Conservation (phyloP, 2,888 invertebrate species). For the Drosophila phalerata region DNA sequence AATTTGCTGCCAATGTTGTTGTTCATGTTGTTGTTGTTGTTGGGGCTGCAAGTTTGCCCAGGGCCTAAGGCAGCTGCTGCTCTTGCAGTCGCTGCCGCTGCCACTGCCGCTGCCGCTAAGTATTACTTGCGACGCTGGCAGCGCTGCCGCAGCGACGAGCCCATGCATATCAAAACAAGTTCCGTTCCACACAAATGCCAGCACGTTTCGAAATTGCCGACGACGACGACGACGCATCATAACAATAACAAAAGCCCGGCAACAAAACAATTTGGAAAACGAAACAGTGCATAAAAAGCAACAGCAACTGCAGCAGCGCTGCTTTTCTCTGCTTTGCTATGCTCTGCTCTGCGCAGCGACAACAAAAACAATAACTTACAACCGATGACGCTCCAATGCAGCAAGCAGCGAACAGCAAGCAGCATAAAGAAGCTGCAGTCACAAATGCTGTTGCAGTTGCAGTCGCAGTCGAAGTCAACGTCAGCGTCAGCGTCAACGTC, state of each 20-base stretch:
- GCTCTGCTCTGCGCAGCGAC: slow-evolving; percentile 6
- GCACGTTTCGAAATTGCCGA: slow-evolving; percentile 75
- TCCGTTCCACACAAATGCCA: slow-evolving; percentile 79
- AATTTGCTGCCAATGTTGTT: slow-evolving; percentile 53
- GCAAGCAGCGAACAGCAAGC: slow-evolving; percentile 20
- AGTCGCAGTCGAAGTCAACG: no score
- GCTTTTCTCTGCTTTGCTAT: no score
- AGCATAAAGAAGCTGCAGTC: slow-evolving; percentile 31
- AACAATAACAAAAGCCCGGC: slow-evolving; percentile 73
- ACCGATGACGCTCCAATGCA: slow-evolving; percentile 17
- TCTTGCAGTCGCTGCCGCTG: slow-evolving; percentile 30
- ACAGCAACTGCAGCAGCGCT: slow-evolving; percentile 3
- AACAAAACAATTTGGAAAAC: slow-evolving; percentile 67
- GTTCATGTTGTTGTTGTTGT: slow-evolving; percentile 38
- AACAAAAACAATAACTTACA: slow-evolving; percentile 49
- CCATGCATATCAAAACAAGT: slow-evolving; percentile 78
- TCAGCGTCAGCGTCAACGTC: no score
- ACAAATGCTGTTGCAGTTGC: slow-evolving; percentile 9
- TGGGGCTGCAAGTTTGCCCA: slow-evolving; percentile 55
- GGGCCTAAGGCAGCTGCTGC: slow-evolving; percentile 40
- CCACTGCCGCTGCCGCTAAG: slow-evolving; percentile 17
- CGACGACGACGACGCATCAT: slow-evolving; percentile 68
- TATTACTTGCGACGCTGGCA: slow-evolving; percentile 28
- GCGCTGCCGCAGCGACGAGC: slow-evolving; percentile 46
- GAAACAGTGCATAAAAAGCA: slow-evolving; percentile 59